phyloP scores from a whole-genome alignment of 2,113 vertebrate genomes.

The Carettochelys insculpta region DNA sequence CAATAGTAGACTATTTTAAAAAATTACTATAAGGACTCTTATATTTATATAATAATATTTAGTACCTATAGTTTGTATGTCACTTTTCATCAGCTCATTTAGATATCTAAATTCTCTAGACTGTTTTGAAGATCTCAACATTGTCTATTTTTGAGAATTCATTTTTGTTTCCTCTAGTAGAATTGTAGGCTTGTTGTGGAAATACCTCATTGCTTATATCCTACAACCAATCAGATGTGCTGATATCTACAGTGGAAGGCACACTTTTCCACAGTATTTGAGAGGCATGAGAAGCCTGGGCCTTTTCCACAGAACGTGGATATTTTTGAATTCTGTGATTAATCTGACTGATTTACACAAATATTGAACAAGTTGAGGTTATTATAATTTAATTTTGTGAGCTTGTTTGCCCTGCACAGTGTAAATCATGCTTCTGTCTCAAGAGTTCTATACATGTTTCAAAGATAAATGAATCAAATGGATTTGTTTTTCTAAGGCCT shows the following conservation, averaged over 20 bases:
- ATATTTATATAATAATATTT: not conserved
- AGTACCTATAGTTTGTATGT: not conserved
- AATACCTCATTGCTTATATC: not conserved
- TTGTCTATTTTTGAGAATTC: not conserved
- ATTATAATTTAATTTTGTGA: not conserved
- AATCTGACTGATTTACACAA: constrained; percentile 27
- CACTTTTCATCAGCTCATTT: not conserved
- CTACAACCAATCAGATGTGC: not conserved
- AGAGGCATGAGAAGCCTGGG: fast-evolving
- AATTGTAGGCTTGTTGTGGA: not conserved
- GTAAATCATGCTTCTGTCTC: not conserved
- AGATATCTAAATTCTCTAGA: not conserved
- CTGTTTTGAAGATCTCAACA: constrained; percentile 12
- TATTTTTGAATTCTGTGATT: not conserved
- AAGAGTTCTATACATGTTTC: not conserved
- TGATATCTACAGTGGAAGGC: not conserved
- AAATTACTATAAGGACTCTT: not conserved
- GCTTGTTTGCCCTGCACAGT: not conserved
- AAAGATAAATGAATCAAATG: not conserved
- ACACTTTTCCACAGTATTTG: fast-evolving
- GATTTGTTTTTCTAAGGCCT: not conserved
- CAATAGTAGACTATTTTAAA: not conserved
- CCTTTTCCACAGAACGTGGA: fast-evolving
- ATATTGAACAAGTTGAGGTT: constrained; percentile 7
- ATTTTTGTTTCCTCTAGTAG: constrained; percentile 11